Conservation (phyloP, 2,888 invertebrate genomes). For the Protophormia terraenovae region DNA sequence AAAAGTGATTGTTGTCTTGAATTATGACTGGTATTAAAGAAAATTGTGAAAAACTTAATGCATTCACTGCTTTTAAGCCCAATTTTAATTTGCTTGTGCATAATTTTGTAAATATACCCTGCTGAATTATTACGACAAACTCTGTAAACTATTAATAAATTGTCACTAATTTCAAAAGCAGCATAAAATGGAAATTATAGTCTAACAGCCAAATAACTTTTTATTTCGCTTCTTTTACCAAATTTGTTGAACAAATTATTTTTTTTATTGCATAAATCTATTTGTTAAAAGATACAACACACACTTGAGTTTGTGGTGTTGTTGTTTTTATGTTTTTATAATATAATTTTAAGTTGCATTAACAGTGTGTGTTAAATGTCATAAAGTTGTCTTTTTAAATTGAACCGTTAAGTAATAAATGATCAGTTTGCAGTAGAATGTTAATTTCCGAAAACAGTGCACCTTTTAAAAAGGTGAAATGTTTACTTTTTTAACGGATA, state of each 20-base stretch:
- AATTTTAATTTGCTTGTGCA: neutral
- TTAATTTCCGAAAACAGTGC: no score
- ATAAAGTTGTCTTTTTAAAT: no score
- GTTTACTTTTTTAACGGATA: no score
- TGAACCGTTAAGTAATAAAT: no score
- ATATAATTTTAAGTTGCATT: neutral
- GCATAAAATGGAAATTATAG: slow-evolving; percentile 13
- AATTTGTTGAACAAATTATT: neutral
- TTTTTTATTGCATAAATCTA: neutral
- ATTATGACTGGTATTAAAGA: neutral
- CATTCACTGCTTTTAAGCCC: neutral
- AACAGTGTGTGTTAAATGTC: neutral
- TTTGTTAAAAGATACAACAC: neutral
- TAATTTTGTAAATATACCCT: neutral
- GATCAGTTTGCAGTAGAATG: no score
- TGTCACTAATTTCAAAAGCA: slow-evolving; percentile 16
- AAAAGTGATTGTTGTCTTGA: slow-evolving; percentile 32
- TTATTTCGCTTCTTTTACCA: neutral
- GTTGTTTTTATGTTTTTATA: neutral
- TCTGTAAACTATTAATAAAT: slow-evolving; percentile 8
- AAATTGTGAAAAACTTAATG: neutral
- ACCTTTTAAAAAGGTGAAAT: no score
- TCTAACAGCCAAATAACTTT: neutral
- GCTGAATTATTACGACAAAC: neutral
- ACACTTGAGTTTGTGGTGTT: neutral